Conservation (phyloP, 2,888 invertebrate species). For the Deilephila elpenor region DNA sequence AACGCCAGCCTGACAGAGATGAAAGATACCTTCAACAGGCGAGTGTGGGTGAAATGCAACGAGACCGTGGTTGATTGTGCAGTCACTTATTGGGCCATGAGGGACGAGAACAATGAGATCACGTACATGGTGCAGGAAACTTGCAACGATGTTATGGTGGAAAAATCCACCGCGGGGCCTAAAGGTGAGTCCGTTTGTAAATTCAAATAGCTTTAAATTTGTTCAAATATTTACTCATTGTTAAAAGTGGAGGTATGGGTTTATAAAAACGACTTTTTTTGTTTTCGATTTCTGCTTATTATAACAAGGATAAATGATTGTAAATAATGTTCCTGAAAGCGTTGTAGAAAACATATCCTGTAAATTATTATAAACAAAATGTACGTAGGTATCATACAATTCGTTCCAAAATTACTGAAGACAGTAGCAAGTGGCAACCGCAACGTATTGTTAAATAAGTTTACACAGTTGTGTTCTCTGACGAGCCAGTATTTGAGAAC, state of each 20-base stretch:
- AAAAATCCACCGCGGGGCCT: slow-evolving; percentile 37
- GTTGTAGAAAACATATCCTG: neutral
- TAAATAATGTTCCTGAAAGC: too few species aligned
- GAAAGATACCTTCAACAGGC: slow-evolving; percentile 49
- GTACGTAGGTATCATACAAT: neutral
- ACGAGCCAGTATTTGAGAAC: slow-evolving; percentile 54
- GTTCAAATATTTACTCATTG: neutral
- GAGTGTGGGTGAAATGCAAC: slow-evolving; percentile 66
- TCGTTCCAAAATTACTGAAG: neutral
- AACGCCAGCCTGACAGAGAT: slow-evolving; percentile 49
- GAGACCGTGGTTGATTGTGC: slow-evolving; percentile 48
- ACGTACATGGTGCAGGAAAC: slow-evolving; percentile 59
- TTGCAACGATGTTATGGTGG: slow-evolving; percentile 47
- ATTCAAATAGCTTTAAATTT: neutral
- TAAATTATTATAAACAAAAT: neutral
- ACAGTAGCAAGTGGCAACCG: slow-evolving; percentile 2
- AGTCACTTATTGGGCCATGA: slow-evolving; percentile 60
- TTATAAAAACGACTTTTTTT: too few species aligned
- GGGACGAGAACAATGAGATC: slow-evolving; percentile 44
- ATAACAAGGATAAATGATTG: too few species aligned
- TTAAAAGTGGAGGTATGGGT: too few species aligned
- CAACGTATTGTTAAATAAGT: slow-evolving; percentile 39
- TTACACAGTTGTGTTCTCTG: slow-evolving; percentile 64
- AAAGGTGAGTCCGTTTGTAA: slow-evolving; percentile 52
- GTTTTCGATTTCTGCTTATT: too few species aligned